Evolutionary conservation across 64 coral and sea anemone species (phyloP).

Genomic region (Montipora efflorescens): DNA sequence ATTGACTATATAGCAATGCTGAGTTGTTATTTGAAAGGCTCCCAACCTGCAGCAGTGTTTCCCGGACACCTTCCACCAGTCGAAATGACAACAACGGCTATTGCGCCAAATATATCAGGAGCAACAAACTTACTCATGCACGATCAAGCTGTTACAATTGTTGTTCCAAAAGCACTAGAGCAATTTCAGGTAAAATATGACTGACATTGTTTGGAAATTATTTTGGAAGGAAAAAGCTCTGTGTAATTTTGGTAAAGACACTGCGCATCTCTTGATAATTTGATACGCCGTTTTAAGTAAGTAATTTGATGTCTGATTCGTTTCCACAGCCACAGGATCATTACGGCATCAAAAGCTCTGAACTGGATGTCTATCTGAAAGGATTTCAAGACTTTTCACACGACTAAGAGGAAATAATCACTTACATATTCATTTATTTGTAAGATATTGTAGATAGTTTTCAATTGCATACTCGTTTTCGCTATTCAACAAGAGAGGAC

Average conservation of each 20-base stretch:
- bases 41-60: conserved; percentile 37
- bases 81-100: conserved; percentile 14
- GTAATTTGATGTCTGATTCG: conserved; percentile 6
- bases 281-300: neutral
- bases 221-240: neutral
- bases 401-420: conserved; percentile 11
- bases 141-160: conserved; percentile 38
- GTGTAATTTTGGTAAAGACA: neutral
- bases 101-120: neutral
- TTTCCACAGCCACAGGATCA: conserved; percentile 82
- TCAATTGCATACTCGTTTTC: neutral
- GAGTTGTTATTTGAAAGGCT: conserved; percentile 87
- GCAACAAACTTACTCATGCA: conserved; percentile 30
- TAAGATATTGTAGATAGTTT: conserved; percentile 35
- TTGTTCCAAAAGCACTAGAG: conserved; percentile 32
- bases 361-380: conserved; percentile 87
- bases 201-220: neutral
- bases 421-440: conserved; percentile 21
- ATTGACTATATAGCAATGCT: conserved; percentile 97
- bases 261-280: neutral
- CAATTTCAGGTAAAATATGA: conserved; percentile 32
- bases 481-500: neutral
- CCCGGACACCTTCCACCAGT: conserved; percentile 17
- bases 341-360: conserved; percentile 93
- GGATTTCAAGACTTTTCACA: conserved; percentile 77